Conservation (phyloP, 2,797 vertebrate genomes). For the Alfaro cultratus region DNA sequence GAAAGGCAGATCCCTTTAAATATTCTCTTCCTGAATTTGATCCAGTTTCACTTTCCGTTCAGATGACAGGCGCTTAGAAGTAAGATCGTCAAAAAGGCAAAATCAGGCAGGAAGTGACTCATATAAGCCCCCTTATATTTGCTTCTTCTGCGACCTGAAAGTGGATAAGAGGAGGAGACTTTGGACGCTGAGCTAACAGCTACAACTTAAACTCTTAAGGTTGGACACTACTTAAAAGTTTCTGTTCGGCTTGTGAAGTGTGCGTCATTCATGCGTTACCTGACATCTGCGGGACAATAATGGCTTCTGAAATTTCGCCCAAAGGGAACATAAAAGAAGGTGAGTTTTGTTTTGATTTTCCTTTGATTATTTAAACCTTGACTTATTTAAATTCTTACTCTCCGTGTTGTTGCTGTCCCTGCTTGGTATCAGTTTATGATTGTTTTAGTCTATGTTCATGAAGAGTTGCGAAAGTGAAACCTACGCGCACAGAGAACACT, state of each 20-base stretch:
- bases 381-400: not conserved
- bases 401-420: not conserved
- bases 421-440: not conserved
- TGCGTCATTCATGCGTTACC: not conserved
- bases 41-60: conserved; percentile 64
- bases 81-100: not conserved
- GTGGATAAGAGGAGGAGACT: not conserved
- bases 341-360: conserved; percentile 54
- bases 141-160: accelerated
- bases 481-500: not conserved
- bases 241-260: not conserved
- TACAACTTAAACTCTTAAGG: conserved; percentile 1
- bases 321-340: conserved; percentile 53
- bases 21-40: conserved; percentile 47
- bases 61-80: not conserved
- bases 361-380: not conserved
- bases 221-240: conserved; percentile 1
- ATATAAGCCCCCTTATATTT: accelerated
- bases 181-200: conserved; percentile 5
- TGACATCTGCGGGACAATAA: conserved; percentile 38
- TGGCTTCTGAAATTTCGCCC: conserved; percentile 40
- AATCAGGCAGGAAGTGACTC: not conserved
- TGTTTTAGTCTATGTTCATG: not conserved
- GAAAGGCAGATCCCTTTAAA: not conserved
- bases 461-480: not conserved